These are phyloP conservation scores for Drosophila subsilvestris DNA, from an alignment of 2,888 invertebrate species.

Conservation along the genomic window DNA sequence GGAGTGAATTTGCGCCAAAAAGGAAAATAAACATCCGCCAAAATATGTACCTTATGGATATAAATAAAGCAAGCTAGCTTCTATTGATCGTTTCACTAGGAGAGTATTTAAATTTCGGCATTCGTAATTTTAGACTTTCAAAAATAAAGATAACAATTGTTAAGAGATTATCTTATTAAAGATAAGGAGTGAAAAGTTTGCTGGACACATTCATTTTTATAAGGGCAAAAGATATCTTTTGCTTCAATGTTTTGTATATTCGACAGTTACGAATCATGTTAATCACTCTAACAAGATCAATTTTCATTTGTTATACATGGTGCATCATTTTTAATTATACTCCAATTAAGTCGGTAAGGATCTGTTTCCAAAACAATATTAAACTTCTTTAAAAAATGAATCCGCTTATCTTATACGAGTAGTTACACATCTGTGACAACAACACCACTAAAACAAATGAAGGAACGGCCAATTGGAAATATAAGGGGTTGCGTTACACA, in stretches of 20 bases:
- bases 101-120: background rate
- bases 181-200: background rate
- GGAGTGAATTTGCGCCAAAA: no score
- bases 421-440: slow-evolving; percentile 53
- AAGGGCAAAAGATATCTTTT: background rate
- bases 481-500: slow-evolving; percentile 48
- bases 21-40: no score
- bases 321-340: background rate
- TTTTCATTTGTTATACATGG: background rate
- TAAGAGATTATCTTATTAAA: background rate
- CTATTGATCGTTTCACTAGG: no score
- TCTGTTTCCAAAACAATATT: background rate
- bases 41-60: no score
- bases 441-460: slow-evolving; percentile 13
- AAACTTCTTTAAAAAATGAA: background rate
- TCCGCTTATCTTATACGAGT: background rate
- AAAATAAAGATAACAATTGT: background rate
- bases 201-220: background rate
- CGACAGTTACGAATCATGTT: slow-evolving; percentile 1
- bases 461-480: slow-evolving; percentile 57
- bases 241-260: background rate
- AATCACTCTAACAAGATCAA: background rate
- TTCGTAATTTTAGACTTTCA: background rate
- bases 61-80: no score
- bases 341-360: slow-evolving; percentile 1